Conservation (phyloP, 2,113 vertebrate species). For the Hyaena hyaena region DNA sequence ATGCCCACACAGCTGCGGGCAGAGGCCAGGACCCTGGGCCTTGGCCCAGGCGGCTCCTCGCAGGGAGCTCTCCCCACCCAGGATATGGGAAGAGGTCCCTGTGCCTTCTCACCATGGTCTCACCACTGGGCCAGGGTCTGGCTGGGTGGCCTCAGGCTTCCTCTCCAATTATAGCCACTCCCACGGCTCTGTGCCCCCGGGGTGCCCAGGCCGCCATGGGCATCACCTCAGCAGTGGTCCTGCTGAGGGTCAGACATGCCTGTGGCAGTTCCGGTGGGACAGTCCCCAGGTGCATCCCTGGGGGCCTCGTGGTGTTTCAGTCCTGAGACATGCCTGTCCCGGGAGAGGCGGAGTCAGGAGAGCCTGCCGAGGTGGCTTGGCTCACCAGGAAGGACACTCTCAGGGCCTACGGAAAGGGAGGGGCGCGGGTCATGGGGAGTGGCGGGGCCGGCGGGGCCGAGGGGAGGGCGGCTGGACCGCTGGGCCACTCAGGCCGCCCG, state of each 20-base stretch:
- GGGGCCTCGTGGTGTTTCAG: neutral
- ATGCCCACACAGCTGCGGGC: no score
- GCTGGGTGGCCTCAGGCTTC: neutral
- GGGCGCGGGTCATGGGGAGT: neutral
- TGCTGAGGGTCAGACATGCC: neutral
- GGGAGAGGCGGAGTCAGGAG: neutral
- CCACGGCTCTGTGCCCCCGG: neutral
- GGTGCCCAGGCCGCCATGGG: neutral
- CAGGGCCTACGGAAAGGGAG: neutral
- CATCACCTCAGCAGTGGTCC: rapidly evolving
- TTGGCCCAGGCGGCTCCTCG: neutral
- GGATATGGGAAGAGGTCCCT: neutral
- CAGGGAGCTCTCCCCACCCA: neutral
- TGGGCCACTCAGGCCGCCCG: neutral
- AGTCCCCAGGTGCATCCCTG: neutral
- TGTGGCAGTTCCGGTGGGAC: rapidly evolving
- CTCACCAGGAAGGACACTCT: neutral
- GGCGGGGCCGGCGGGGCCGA: neutral
- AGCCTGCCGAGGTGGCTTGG: rapidly evolving
- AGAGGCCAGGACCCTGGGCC: neutral
- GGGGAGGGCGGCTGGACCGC: neutral
- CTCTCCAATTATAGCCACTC: neutral
- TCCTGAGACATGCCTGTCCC: no score
- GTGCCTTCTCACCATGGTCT: rapidly evolving
- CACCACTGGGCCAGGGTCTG: neutral